Percentiles rank a stretch among this genome's conserved stretches.
Conservation (phyloP, 2,888 invertebrate species). For the Muschampia plurimacula region DNA sequence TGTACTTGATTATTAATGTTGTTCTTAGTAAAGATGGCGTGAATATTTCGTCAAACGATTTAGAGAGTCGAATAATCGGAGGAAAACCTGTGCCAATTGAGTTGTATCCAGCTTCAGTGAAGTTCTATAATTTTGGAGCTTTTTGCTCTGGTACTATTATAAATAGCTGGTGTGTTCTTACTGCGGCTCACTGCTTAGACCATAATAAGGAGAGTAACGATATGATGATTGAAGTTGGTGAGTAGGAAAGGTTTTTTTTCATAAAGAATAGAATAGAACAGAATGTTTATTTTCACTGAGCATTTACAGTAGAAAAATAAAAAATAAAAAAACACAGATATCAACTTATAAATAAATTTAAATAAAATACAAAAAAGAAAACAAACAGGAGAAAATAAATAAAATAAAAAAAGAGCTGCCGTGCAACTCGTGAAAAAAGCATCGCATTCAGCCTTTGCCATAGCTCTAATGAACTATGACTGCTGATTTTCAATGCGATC, state of each 20-base stretch:
- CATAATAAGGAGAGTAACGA: conserved; percentile 53
- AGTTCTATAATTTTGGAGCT: conserved; percentile 62
- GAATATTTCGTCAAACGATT: conserved; percentile 19
- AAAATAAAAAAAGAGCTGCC: too few relatives aligned
- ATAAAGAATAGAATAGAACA: too few relatives aligned
- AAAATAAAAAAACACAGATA: too few relatives aligned
- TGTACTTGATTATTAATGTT: conserved; percentile 31
- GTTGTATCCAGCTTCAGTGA: conserved; percentile 59
- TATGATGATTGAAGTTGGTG: conserved; percentile 65
- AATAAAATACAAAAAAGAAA: too few relatives aligned
- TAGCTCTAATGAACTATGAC: too few relatives aligned
- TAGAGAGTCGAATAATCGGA: conserved; percentile 59
- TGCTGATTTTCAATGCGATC: too few relatives aligned
- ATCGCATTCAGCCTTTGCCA: too few relatives aligned
- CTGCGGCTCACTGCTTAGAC: conserved; percentile 71
- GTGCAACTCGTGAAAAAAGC: too few relatives aligned
- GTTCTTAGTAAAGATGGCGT: conserved; percentile 21
- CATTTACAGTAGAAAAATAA: too few relatives aligned
- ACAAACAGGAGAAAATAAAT: too few relatives aligned
- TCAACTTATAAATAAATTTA: too few relatives aligned
- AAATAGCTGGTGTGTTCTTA: conserved; percentile 63
- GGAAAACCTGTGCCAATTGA: conserved; percentile 56
- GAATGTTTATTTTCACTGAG: too few relatives aligned
- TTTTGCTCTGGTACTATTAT: conserved; percentile 67
- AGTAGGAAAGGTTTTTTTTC: conserved; percentile 40